Base-by-base conservation (phyloP, 2,113 vertebrate genomes). In the Platysternon megacephalum region DNA sequence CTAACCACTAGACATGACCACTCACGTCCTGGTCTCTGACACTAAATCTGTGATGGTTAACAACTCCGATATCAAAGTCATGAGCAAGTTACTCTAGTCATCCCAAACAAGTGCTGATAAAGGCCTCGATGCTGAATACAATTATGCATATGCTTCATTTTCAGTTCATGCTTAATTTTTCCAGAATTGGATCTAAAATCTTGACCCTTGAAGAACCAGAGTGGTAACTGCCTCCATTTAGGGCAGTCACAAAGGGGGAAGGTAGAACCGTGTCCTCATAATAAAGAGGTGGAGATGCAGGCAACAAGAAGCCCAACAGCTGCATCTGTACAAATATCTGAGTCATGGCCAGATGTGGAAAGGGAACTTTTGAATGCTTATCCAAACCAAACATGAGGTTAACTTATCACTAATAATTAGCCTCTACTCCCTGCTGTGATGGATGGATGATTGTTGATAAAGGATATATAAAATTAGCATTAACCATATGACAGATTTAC, bases 261-360 rank as follows among this genome's bases (percentile, higher is more conserved):
- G 32, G 0, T 3, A 79, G 91, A 74, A 1, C 4, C 39, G 0
- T 5, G 32, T 16, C 32, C 39, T 28, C 5, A 0, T 0, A 58
- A 87, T n/a, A 11, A 55, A 90, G 14, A 56, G 10, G 48, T 42
- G 88, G 14, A 65, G 12, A 55, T 42, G 16, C 29, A 46, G 12
- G 3, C 24, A 49, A 84, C 17, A 14, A 51, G 26, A 11, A 28
- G 58, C 17, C 49, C 16, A 10, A 14, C 10, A 65, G 26, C 39
- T 87, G 68, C 22, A 0, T 1, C 55, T 79, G 12, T 51, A 82
- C 21, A 29, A 88, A 44, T 32, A 86, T 4, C 21, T 0, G 0
- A 87, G 46, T 12, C 87, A 88, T 28, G 76, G 35, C 9, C 29
- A 58, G 26, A 19, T 0, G 7, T 2, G 10, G 52, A 82, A 84